Conservation (phyloP, 2,797 vertebrate genomes). For the Tarsius wallacei region DNA sequence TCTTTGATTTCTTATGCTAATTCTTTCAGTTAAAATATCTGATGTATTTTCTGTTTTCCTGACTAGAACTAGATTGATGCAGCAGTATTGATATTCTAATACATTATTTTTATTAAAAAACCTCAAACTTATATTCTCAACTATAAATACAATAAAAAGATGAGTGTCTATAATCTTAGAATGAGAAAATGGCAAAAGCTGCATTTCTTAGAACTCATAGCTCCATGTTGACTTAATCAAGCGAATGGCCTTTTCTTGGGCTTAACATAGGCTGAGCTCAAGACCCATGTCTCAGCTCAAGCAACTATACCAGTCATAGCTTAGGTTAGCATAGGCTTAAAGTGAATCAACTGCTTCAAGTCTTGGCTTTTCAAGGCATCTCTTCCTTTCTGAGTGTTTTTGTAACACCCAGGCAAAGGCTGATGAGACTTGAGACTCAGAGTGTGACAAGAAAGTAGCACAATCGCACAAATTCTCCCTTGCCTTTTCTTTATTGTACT, state of each 20-base stretch:
- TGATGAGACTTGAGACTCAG: background rate
- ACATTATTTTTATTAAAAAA: conserved; percentile 31
- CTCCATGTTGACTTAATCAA: background rate
- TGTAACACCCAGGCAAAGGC: background rate
- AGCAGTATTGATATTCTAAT: background rate
- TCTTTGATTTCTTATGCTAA: background rate
- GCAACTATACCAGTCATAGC: no score
- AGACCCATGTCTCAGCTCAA: no score
- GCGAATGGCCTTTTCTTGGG: background rate
- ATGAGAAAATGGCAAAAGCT: background rate
- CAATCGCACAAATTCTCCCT: background rate
- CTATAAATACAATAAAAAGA: background rate
- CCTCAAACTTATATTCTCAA: background rate
- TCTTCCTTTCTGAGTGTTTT: background rate
- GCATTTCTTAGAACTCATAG: background rate
- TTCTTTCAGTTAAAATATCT: conserved; percentile 41
- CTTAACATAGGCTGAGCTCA: background rate
- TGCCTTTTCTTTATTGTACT: conserved; percentile 34
- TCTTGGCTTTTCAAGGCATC: background rate
- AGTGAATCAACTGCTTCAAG: background rate
- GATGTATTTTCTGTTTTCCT: background rate
- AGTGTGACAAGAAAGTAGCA: background rate
- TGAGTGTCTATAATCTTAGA: background rate
- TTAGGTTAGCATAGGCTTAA: background rate
- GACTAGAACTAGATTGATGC: background rate